Conservation (phyloP, 2,113 vertebrate species). For the Tragelaphus scriptus region DNA sequence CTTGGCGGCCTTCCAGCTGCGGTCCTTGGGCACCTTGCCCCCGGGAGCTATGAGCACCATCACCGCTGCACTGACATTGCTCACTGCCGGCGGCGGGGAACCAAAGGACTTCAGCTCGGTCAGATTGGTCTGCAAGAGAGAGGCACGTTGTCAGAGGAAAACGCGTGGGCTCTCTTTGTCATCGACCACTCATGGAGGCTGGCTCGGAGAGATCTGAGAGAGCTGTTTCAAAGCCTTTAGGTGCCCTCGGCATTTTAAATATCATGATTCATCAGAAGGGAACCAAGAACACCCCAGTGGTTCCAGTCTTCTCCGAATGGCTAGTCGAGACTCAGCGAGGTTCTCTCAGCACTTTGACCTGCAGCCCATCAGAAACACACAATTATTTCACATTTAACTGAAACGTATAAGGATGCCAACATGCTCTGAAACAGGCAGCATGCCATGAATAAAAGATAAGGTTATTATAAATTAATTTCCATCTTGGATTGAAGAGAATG, state of each 20-base stretch:
- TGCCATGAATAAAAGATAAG: slow-evolving; percentile 61
- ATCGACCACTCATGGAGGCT: slow-evolving; percentile 43
- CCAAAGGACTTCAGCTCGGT: slow-evolving; percentile 96
- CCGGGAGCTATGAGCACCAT: slow-evolving; percentile 90
- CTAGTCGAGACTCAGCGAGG: not conserved
- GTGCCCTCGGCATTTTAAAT: slow-evolving; percentile 67
- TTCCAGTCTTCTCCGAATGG: not conserved
- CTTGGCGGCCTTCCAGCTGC: slow-evolving; percentile 95
- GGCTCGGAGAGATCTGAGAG: slow-evolving; percentile 53
- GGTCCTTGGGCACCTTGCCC: slow-evolving; percentile 92
- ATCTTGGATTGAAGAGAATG: slow-evolving; percentile 49
- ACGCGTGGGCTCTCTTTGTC: slow-evolving; percentile 58
- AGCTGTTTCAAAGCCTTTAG: slow-evolving; percentile 50
- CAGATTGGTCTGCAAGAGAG: slow-evolving; percentile 88
- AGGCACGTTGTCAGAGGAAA: slow-evolving; percentile 64
- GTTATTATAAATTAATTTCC: slow-evolving; percentile 67
- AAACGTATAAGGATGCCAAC: slow-evolving; percentile 42
- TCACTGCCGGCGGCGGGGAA: slow-evolving; percentile 89
- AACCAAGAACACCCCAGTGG: slow-evolving; percentile 40
- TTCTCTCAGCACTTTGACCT: slow-evolving; percentile 38
- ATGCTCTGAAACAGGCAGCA: slow-evolving; percentile 45
- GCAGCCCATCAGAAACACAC: slow-evolving; percentile 50
- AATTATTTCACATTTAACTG: slow-evolving; percentile 58
- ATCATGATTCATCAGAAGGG: slow-evolving; percentile 60
- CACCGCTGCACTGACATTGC: slow-evolving; percentile 92